Evolutionary conservation across 2,888 invertebrate species (phyloP).

Genomic region (Uloborus plumipes): DNA sequence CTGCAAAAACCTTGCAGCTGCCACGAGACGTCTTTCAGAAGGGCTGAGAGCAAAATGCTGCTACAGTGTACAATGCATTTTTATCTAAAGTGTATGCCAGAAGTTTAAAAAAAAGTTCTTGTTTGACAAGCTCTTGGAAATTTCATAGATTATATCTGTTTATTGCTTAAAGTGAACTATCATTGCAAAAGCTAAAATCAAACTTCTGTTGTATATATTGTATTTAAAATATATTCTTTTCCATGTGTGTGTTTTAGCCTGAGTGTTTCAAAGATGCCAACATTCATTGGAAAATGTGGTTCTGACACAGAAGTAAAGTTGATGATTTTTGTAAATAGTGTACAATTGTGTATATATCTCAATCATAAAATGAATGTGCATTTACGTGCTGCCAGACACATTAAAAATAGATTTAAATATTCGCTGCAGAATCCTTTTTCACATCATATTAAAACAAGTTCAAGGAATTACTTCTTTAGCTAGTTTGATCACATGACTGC

Average conservation of each 20-base stretch:
- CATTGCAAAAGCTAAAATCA: constrained; percentile 58
- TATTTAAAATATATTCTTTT: constrained; percentile 59
- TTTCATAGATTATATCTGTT: constrained; percentile 53
- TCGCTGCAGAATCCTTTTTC: constrained; percentile 41
- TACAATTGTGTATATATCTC: constrained; percentile 60
- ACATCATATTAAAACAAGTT: constrained; percentile 34
- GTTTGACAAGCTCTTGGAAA: constrained; percentile 52
- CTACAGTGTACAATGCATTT: constrained; percentile 54
- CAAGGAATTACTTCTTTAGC: neutral
- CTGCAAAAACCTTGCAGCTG: constrained; percentile 41
- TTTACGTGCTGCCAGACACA: constrained; percentile 59
- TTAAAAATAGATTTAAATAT: constrained; percentile 45
- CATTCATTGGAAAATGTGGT: constrained; percentile 47
- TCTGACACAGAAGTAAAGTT: constrained; percentile 42
- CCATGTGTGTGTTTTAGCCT: constrained; percentile 48
- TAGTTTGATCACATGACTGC: neutral
- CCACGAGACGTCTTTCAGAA: constrained; percentile 58
- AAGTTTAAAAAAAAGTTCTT: constrained; percentile 46
- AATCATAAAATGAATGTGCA: constrained; percentile 63
- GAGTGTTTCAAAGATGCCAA: constrained; percentile 56
- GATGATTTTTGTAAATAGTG: constrained; percentile 59
- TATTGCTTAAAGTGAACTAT: constrained; percentile 51
- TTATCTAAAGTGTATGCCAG: constrained; percentile 64
- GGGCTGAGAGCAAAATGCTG: constrained; percentile 61
- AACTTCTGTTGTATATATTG: constrained; percentile 63